A percentile compares a stretch with the other conserved stretches of the same genome.
phyloP scores from a whole-genome alignment of 92 coral and sea anemone genomes.

The Diadumene lineata region DNA sequence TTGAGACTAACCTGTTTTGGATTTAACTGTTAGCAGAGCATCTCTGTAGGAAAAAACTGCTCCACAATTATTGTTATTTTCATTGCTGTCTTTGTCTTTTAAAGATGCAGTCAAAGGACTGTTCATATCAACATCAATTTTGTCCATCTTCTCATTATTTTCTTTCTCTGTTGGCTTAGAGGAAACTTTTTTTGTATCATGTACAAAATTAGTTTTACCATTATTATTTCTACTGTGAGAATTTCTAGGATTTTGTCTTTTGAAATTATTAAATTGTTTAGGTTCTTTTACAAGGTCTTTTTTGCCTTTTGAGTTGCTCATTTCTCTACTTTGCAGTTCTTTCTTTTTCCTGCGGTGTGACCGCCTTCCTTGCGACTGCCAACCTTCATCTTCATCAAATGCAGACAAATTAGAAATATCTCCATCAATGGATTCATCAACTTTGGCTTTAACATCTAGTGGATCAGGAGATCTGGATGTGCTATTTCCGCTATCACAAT shows the following conservation, averaged over 20 bases:
- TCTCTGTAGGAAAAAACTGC: conserved; percentile 82
- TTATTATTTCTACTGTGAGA: not conserved
- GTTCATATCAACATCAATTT: not conserved
- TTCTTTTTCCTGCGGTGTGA: conserved; percentile 71
- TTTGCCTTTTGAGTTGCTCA: conserved; percentile 18
- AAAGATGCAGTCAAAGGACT: not conserved
- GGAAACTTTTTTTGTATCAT: not conserved
- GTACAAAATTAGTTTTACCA: not conserved
- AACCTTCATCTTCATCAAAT: conserved; percentile 64
- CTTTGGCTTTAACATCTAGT: conserved; percentile 4
- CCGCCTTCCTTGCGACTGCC: conserved; percentile 80
- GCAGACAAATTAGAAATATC: conserved; percentile 69
- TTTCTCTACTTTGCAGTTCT: conserved; percentile 44
- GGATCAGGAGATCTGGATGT: not conserved
- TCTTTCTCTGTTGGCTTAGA: conserved; percentile 29
- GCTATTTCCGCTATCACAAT: not conserved
- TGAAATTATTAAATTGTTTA: conserved; percentile 2
- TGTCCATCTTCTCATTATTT: conserved; percentile 8
- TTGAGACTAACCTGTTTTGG: conserved; percentile 74
- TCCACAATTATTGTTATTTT: conserved; percentile 4
- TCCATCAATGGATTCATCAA: conserved; percentile 50
- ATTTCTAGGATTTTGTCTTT: conserved; percentile 16
- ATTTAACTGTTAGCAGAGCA: conserved; percentile 65
- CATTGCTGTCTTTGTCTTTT: conserved; percentile 21
- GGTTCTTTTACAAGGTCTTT: conserved; percentile 12